phyloP scores from a whole-genome alignment of 1,140 invertebrate species.

The Anastrepha ludens region DNA sequence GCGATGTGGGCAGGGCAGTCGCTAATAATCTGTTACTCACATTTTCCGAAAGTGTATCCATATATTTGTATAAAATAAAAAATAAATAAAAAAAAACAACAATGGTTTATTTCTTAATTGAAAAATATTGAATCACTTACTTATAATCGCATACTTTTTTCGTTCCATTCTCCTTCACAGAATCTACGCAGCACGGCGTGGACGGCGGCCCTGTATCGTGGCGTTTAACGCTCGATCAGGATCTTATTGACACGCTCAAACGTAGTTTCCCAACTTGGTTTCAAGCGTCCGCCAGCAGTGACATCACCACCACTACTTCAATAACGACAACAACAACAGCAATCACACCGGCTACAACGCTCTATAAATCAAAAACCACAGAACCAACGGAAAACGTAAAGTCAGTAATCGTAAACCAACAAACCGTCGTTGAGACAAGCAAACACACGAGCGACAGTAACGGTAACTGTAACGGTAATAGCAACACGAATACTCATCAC shows the following conservation, averaged over 20 bases:
- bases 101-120: too few species aligned
- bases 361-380: slow-evolving; percentile 66
- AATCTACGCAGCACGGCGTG: slow-evolving; percentile 88
- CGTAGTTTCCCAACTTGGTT: slow-evolving; percentile 95
- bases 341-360: slow-evolving; percentile 70
- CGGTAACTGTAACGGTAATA: background rate
- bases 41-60: too few species aligned
- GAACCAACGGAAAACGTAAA: background rate
- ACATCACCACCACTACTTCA: slow-evolving; percentile 34
- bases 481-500: slow-evolving; percentile 48
- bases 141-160: background rate
- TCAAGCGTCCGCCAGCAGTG: slow-evolving; percentile 74
- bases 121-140: too few species aligned
- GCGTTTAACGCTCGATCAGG: slow-evolving; percentile 92
- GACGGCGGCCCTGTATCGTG: slow-evolving; percentile 87
- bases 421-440: slow-evolving; percentile 62
- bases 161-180: slow-evolving; percentile 76
- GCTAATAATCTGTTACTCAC: too few species aligned
- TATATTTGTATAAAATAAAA: too few species aligned
- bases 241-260: slow-evolving; percentile 91
- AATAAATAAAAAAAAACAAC: too few species aligned
- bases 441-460: slow-evolving; percentile 59
- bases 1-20: too few species aligned
- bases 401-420: slow-evolving; percentile 50
- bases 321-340: slow-evolving; percentile 69